Evolutionary conservation across 2,113 vertebrate species (phyloP), one percentile per base, ranked within the genome.

Genomic region (Gavia stellata): DNA sequence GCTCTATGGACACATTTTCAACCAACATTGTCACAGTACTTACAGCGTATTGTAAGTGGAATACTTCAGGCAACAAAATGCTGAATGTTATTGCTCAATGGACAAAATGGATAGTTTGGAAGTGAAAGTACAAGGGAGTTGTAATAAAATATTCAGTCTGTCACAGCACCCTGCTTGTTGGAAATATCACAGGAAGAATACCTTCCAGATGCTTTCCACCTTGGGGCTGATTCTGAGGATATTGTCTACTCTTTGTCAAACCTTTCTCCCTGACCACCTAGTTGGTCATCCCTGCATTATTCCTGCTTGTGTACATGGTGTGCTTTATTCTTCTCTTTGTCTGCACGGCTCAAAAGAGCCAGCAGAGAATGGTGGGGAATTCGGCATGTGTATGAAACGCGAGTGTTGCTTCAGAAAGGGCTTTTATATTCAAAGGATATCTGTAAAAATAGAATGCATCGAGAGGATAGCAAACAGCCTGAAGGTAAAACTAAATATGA

Each of bases 91-190:
- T 87, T 95, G 78, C 96, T 97, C 92, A 55, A 34, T 78, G 92
- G 84, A 9, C 66, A 66, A 88, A 92, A 95, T 40, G 66, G 96
- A 74, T 90, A 91, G 77, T 96, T 88, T 66, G 79, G 89, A 96
- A 78, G 81, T 86, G 86, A 94, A 89, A 92, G 91, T 74, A 96
- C 88, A 89, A 72, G 85, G 78, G 59, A 91, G 33, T 29, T n/a
- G 42, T 63, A 86, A 95, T 96, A 96, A 96, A 96, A 96, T 94
- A 95, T 96, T 95, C 85, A 90, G 82, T 47, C 83, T 73, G 74
- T 94, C 81, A 28, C 91, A 94, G 86, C 80, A 40, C 65, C 68
- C 56, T 15, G 72, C 58, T 62, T 87, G 84, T 72, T 68, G 28
- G 87, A 80, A 86, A 68, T 73, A 83, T 31, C 84, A 17, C 45